Evolutionary conservation across 2,888 invertebrate genomes (phyloP), one percentile per base, ranked within the genome.

Genomic region (Augiades crinisus): DNA sequence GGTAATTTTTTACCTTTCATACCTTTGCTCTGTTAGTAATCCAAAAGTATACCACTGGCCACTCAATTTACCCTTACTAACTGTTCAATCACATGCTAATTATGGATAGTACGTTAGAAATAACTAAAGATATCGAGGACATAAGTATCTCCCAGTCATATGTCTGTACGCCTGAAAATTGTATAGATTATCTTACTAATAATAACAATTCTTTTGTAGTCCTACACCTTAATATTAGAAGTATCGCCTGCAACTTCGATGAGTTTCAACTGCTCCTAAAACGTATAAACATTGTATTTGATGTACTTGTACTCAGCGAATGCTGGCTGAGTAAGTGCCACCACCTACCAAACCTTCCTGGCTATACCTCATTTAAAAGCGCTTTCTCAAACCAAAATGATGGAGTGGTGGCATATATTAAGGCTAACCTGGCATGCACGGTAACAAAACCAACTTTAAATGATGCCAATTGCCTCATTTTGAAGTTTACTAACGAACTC

Each of bases 271-370:
- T 30, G 0, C 17, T 41, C 5, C 8, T 41, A 3, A 27, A 41
- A 16, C 16, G 27, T 1, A 41, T 41, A 3, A 41, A 10, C 16
- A 27, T 41, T 27, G 13, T 1, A 2, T 41, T 41, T 10, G 41
- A 41, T 5, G 17, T 41, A 10, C 22, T 43, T 8, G 7, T 43
- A 3, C 6, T 43, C 2, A 43, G 19, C 2, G 43, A 43, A n/a
- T 43, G 43, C 5, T 43, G 43, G 43, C 19, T 43, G 7, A 43
- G 43, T 4, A 43, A 43, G 4, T 43, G 43, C 6, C 31, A n/a
- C 13, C 10, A 31, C 8, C 5, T 43, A 7, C 43, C 43, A 5
- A 17, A n/a, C 7, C 19, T 43, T 4, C 43, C 19, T 13, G 43
- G 43, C 4, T 43, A 43, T 7, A 1, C 8, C 5, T n/a, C 19